A percentile compares a stretch with the other conserved stretches of the same genome.
phyloP scores from a whole-genome alignment of 2,888 invertebrate species.

The Palloptera scutellata region DNA sequence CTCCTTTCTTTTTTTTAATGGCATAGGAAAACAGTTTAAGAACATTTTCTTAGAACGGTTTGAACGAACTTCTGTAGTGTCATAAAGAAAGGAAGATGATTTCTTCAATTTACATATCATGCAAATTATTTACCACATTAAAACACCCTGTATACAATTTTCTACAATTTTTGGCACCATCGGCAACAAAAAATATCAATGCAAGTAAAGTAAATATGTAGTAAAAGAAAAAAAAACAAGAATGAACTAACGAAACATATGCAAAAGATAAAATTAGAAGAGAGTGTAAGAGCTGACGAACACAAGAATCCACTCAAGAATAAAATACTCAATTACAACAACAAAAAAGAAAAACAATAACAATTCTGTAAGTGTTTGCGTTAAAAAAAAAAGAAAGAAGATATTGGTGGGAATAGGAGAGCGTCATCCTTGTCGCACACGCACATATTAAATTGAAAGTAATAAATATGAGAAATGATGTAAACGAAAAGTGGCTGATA shows the following conservation, averaged over 20 bases:
- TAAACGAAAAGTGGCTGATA: neutral
- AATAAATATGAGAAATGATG: neutral
- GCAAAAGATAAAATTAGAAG: neutral
- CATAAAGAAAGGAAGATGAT: too few relatives aligned
- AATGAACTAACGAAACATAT: neutral
- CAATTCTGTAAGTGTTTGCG: neutral
- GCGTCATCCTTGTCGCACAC: slow-evolving; percentile 19
- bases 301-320: slow-evolving; percentile 5
- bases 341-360: neutral
- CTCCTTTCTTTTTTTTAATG: too few relatives aligned
- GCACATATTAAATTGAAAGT: neutral
- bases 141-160: too few relatives aligned
- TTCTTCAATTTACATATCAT: too few relatives aligned
- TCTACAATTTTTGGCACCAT: too few relatives aligned
- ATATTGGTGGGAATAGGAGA: neutral
- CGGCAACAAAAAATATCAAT: too few relatives aligned
- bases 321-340: slow-evolving; percentile 8
- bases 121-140: too few relatives aligned
- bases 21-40: too few relatives aligned
- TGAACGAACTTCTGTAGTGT: too few relatives aligned
- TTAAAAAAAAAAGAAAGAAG: neutral
- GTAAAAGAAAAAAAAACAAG: neutral
- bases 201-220: too few relatives aligned
- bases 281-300: neutral
- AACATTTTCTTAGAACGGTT: too few relatives aligned